Conservation (phyloP, 1,140 invertebrate genomes). For the Polypedilum pembai region DNA sequence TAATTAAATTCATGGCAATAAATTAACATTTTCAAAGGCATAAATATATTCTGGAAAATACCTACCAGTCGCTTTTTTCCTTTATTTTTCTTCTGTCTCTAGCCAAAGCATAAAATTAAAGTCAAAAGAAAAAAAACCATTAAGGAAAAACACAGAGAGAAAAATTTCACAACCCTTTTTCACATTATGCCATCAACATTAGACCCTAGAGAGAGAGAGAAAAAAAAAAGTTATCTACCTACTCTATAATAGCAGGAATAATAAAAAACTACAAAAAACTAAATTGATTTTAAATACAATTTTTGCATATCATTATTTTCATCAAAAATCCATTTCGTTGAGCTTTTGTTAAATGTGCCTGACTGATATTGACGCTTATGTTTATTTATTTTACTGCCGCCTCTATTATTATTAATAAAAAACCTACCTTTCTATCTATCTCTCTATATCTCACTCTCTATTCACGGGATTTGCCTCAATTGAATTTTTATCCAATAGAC, state of each 20-base stretch:
- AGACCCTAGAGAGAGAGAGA: background rate
- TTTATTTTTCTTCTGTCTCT: background rate
- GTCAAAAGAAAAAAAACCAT: constrained; percentile 14
- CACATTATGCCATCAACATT: constrained; percentile 8
- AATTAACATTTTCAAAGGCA: constrained; percentile 21
- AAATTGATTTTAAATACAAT: constrained; percentile 26
- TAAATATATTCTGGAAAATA: constrained; percentile 18
- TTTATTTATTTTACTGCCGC: too few relatives aligned
- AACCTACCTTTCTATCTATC: too few relatives aligned
- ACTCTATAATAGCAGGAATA: background rate
- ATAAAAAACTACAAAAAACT: background rate
- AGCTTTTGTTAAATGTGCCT: background rate
- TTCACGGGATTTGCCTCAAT: too few relatives aligned
- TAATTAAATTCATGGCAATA: constrained; percentile 27
- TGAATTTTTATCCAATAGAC: too few relatives aligned
- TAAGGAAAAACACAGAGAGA: too few relatives aligned
- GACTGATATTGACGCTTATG: too few relatives aligned
- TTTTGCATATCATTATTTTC: constrained; percentile 27
- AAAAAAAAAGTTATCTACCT: background rate
- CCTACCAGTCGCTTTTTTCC: background rate
- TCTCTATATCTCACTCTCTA: too few relatives aligned
- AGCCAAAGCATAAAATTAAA: background rate
- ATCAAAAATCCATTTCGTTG: constrained; percentile 12
- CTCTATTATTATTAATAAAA: too few relatives aligned
- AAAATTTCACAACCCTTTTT: constrained; percentile 23